These are phyloP conservation scores for Actinia tenebrosa DNA, from an alignment of 64 coral and sea anemone species.

Conservation along the genomic window DNA sequence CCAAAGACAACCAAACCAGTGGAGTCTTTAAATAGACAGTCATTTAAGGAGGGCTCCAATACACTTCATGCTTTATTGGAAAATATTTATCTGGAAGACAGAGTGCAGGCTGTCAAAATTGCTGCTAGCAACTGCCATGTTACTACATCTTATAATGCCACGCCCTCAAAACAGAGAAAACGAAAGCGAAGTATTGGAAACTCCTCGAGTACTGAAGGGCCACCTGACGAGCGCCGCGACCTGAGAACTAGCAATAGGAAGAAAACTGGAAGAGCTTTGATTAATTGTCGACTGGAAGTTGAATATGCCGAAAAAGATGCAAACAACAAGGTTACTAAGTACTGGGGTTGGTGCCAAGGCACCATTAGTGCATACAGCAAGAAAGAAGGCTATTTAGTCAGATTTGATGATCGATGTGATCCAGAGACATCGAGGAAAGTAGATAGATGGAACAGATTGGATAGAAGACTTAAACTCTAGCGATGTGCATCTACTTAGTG, in stretches of 20 bases:
- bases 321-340: not conserved
- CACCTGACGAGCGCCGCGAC: slow-evolving; percentile 29
- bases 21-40: slow-evolving; percentile 37
- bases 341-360: not conserved
- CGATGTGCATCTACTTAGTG: not conserved
- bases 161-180: slow-evolving; percentile 20
- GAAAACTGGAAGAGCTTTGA: slow-evolving; percentile 20
- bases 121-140: slow-evolving; percentile 24
- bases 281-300: slow-evolving; percentile 4
- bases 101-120: slow-evolving; percentile 42
- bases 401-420: not conserved
- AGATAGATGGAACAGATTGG: not conserved
- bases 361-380: not conserved
- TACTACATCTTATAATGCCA: slow-evolving; percentile 31
- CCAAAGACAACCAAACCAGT: slow-evolving; percentile 48
- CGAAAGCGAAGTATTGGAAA: slow-evolving; percentile 23
- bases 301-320: slow-evolving; percentile 4
- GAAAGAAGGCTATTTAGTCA: not conserved
- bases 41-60: slow-evolving; percentile 22
- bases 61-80: slow-evolving; percentile 33
- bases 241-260: not conserved
- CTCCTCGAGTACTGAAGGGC: slow-evolving; percentile 14
- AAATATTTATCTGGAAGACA: slow-evolving; percentile 48
- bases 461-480: not conserved
- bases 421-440: not conserved